Conservation (phyloP, 1,140 invertebrate species). For the Procambarus virginalis region DNA sequence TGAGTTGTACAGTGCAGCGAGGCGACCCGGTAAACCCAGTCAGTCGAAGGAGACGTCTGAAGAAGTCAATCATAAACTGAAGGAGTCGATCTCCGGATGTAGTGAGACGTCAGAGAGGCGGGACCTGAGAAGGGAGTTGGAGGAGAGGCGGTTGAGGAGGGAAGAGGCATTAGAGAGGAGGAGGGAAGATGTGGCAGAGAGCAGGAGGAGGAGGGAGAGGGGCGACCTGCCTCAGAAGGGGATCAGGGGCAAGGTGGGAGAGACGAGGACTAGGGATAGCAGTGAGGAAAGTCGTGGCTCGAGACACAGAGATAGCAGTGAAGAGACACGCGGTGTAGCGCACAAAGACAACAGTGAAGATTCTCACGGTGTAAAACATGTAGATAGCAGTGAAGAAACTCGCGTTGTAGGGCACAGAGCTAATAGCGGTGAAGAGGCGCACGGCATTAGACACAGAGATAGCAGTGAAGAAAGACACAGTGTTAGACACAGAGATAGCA, state of each 20-base stretch:
- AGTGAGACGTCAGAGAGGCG: constrained; percentile 5
- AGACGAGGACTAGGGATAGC: constrained; percentile 13
- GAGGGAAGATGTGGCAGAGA: not conserved
- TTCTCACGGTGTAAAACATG: not conserved
- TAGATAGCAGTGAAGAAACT: not conserved
- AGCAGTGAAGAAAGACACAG: not conserved
- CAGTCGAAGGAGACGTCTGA: constrained; percentile 45
- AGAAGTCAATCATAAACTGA: constrained; percentile 40
- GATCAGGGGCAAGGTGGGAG: constrained; percentile 7
- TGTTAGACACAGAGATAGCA: constrained; percentile 8
- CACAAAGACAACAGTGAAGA: not conserved
- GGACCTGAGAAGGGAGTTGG: constrained; percentile 21
- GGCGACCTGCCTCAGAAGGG: not conserved
- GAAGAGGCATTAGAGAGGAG: not conserved
- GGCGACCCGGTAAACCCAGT: not conserved
- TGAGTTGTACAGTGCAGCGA: not conserved
- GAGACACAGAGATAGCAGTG: not conserved
- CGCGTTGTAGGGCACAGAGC: not conserved
- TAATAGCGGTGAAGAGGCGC: constrained; percentile 9
- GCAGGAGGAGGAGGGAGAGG: not conserved
- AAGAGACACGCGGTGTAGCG: not conserved
- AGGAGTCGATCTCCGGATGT: constrained; percentile 22
- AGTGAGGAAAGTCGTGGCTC: constrained; percentile 17
- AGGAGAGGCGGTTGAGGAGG: constrained; percentile 29
- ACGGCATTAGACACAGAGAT: not conserved